Evolutionary conservation across 2,797 vertebrate species (phyloP).

Genomic region (Arremon brunneinucha): DNA sequence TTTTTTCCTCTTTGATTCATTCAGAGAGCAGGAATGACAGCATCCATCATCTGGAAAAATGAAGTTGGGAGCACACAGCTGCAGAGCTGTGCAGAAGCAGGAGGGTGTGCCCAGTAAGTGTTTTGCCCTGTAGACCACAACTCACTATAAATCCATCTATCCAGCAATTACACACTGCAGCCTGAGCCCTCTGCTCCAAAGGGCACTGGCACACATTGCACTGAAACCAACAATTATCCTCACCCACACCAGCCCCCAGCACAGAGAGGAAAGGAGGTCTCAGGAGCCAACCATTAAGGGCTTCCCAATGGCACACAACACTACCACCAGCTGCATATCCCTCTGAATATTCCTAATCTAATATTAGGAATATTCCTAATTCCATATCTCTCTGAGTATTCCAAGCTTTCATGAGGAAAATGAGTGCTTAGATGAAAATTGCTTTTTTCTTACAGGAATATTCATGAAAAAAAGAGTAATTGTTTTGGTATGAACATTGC

Average conservation of each 20-base stretch:
- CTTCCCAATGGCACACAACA: neutral
- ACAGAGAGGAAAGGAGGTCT: neutral
- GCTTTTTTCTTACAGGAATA: neutral
- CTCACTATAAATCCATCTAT: neutral
- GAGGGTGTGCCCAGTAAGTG: neutral
- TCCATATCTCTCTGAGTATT: neutral
- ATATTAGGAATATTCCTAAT: neutral
- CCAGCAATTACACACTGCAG: constrained; percentile 12
- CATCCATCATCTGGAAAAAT: neutral
- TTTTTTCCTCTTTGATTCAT: neutral
- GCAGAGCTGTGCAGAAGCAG: neutral
- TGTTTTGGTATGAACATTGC: neutral
- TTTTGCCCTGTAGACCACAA: neutral
- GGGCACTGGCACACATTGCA: neutral
- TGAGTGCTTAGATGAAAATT: neutral
- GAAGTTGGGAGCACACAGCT: neutral
- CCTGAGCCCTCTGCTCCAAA: neutral
- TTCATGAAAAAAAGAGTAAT: neutral
- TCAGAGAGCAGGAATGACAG: neutral
- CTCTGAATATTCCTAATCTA: neutral
- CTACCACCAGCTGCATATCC: neutral
- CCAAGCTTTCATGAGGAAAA: neutral
- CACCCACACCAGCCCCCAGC: neutral
- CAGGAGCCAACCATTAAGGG: neutral
- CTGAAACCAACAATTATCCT: constrained; percentile 19